Evolutionary conservation across 2,888 invertebrate species (phyloP), one percentile per base, ranked within the genome.

Genomic region (Sminthurides aquaticus): DNA sequence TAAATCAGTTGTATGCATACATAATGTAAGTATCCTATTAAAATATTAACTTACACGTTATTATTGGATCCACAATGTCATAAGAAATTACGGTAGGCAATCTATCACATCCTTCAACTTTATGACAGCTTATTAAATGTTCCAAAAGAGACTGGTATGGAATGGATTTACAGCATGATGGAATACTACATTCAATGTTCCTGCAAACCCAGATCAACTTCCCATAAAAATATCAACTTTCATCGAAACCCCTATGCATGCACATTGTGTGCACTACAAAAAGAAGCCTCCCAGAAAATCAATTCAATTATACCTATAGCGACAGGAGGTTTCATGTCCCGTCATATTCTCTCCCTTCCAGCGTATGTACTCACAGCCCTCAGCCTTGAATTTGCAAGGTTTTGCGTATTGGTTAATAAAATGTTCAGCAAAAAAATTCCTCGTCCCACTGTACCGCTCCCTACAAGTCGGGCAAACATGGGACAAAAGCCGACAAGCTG

Each of bases 291-390:
- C 20, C 3, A 11, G 25, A n/a, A 22, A 58, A 28, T 34, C 25
- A 59, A 43, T n/a, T 59, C 48, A 34, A 48, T 8, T 15, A 34
- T 28, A 67, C 67, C 67, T 26, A 49, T 57, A 67, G 15, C 34
- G 63, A 64, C 74, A 74, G 29, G 65, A 64, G 11, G 57, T 64
- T 27, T 74, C 72, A 65, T 74, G 74, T 1, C 69, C 66, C 28
- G 60, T 64, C 74, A 74, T 74, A 43, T 67, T 69, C 26, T 69
- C 70, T 8, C 74, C 74, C 49, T 69, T 70, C 59, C 72, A 67
- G 1, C 70, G 65, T 20, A 74, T 57, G 34, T 67, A 71, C n/a
- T 70, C 68, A 60, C 74, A 74, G 0, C 74, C 73, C 22, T 70
- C 29, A 11, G 11, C n/a, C 18, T 56, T 64, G 52, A 68, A 72